Base-by-base conservation (phyloP, 1,140 invertebrate genomes). In the Lucilia cuprina region DNA sequence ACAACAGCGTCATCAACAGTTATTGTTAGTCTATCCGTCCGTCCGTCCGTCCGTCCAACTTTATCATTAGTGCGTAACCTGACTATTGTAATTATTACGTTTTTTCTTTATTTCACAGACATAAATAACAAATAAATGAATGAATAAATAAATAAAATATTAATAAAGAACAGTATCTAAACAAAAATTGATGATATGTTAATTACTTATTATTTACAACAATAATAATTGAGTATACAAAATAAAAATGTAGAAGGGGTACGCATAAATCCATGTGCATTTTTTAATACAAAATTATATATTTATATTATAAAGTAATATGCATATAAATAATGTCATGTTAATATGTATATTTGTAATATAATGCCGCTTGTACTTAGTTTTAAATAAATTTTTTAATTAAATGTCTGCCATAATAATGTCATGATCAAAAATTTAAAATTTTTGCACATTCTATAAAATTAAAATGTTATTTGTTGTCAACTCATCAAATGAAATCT, bases 381-480 rank as follows among this genome's bases (percentile, higher is more conserved):
- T 41, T 41, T 41, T 2, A 8, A 41, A 41, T 41, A 41, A 41
- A 41, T 41, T 41, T n/a, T 30, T 41, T 74, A 74, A 77, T 77
- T 77, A 77, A 77, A 77, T 41, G 74, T 77, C 74, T 77, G 74
- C 9, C 74, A 17, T 35, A 77, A 77, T 41, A 77, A 77, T 77
- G 74, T 77, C 74, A 35, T 34, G 14, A 17, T 41, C 9, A 77
- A 3, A 77, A 12, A 74, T 55, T 5, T 14, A 10, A 55, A 7
- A 8, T 41, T 41, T n/a, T 41, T 41, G 10, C 41, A 41, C 41
- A 41, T 55, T 4, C 12, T 55, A 55, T 12, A 13, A 0, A 55
- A 55, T 55, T 8, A 55, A 55, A 55, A 41, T 41, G 7, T 14
- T 55, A 55, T 55, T n/a, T 55, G 50, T 55, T 55, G 50, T 55